Base-by-base conservation (phyloP, 2,888 invertebrate species). In the Drosophila yooni region DNA sequence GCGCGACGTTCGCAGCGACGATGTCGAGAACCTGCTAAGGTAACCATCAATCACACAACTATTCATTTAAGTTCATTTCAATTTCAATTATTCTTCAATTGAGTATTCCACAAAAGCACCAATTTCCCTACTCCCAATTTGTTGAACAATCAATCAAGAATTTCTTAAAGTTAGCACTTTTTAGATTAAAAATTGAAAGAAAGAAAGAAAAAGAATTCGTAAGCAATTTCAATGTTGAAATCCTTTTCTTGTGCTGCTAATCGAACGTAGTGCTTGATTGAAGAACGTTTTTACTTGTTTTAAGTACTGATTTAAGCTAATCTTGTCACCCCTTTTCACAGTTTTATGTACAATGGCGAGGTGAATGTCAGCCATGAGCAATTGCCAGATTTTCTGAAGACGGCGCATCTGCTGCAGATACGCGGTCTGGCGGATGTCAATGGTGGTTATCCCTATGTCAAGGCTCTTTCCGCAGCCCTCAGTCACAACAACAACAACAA, bases 261-360 rank as follows among this genome's bases (percentile, higher is more conserved):
- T 1, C 7, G 0, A 21, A 46, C 7, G 25, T 0, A 1, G 13
- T 25, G 0, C 6, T 13, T 21, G 11, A 25, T 25, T 25, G 0
- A 25, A 15, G 3, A 46, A 25, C 8, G 1, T 8, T 15, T 25
- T 8, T 1, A 4, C 8, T 8, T 7, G 15, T 25, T 25, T 46
- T 7, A 15, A 0, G 46, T 13, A 21, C 7, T 21, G 7, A 21
- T 21, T 1, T 0, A 11, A 1, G 46, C 46, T 46, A 46, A 46
- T 46, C 46, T 25, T 15, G 15, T 15, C 15, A 7, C 2, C 62
- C 76, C 73, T 78, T 50, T 78, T 50, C 89, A 0, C 91, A 96
- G 96, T 93, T 98, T 97, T 94, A 97, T 98, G 97, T 98, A 98
- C 93, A 97, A 97, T 93, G 97, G 97, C 74, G 97, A 97, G 93